A percentile compares a stretch with the other conserved stretches of the same genome.
Conservation (phyloP, 2,113 vertebrate genomes). For the Paedocypris sp. region DNA sequence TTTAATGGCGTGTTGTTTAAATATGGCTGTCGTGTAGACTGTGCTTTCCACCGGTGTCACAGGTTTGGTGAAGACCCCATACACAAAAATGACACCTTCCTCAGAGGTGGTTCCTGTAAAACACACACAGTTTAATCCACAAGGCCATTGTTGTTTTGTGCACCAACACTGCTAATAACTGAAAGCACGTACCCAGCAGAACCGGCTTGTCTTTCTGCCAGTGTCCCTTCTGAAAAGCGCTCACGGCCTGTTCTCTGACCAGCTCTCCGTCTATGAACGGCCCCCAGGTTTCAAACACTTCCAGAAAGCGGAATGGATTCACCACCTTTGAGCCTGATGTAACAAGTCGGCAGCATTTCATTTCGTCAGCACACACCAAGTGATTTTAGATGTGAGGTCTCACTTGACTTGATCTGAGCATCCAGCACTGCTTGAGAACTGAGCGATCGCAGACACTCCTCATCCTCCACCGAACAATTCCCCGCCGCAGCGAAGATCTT, state of each 20-base stretch:
- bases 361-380: background rate
- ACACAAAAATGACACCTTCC: conserved; percentile 60
- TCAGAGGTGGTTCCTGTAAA: conserved; percentile 61
- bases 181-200: conserved; percentile 51
- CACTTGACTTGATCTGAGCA: conserved; percentile 63
- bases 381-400: conserved; percentile 6
- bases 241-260: conserved; percentile 55
- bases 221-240: conserved; percentile 56
- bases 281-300: conserved; percentile 64
- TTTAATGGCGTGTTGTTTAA: conserved; percentile 57
- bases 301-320: conserved; percentile 62
- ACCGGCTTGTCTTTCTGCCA: conserved; percentile 64
- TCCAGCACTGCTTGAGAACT: conserved; percentile 48
- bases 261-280: conserved; percentile 54
- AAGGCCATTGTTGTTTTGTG: too few species aligned
- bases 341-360: background rate
- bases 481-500: conserved; percentile 54
- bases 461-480: conserved; percentile 55
- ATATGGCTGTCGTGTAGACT: conserved; percentile 58
- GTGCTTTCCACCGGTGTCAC: conserved; percentile 53
- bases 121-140: background rate
- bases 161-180: too few species aligned
- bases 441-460: conserved; percentile 58
- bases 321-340: conserved; percentile 54
- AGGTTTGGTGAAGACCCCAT: conserved; percentile 51